phyloP scores from a whole-genome alignment of 1,140 invertebrate genomes.

The Grapholita molesta region DNA sequence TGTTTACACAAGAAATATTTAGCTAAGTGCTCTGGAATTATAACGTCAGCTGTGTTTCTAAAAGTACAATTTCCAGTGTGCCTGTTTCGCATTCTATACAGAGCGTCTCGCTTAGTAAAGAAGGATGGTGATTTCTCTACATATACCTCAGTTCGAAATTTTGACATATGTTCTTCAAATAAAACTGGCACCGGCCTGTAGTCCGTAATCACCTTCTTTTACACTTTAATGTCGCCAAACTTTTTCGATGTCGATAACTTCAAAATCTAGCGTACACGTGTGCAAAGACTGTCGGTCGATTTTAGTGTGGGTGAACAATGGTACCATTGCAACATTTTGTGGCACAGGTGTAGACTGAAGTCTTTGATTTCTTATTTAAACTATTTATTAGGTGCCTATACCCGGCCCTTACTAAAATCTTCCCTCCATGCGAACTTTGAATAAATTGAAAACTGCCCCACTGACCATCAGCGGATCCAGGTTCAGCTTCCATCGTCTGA shows the following conservation, averaged over 20 bases:
- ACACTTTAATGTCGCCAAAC: not conserved
- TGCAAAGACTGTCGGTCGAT: conserved; percentile 10
- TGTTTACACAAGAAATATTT: not conserved
- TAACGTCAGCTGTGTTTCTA: not conserved
- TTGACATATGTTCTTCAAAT: not conserved
- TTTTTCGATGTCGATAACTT: conserved; percentile 16
- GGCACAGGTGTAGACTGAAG: not conserved
- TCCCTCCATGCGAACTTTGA: not conserved
- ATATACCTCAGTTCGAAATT: not conserved
- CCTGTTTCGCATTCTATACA: not conserved
- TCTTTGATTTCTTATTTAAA: not conserved
- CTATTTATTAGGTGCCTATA: not conserved
- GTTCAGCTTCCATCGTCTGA: not conserved
- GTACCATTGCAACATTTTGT: not conserved
- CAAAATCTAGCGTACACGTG: conserved; percentile 11
- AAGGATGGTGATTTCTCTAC: not conserved
- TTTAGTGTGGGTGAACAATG: not conserved
- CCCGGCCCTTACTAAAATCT: not conserved
- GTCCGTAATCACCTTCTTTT: conserved; percentile 7
- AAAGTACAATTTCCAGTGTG: conserved; percentile 4
- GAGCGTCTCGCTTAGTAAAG: conserved; percentile 1
- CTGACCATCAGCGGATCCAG: not conserved
- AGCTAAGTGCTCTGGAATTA: not conserved
- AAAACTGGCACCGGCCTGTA: not conserved
- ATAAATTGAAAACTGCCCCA: conserved; percentile 5